phyloP scores from a whole-genome alignment of 2,888 invertebrate genomes.

The Prosopocoilus inquinatus region DNA sequence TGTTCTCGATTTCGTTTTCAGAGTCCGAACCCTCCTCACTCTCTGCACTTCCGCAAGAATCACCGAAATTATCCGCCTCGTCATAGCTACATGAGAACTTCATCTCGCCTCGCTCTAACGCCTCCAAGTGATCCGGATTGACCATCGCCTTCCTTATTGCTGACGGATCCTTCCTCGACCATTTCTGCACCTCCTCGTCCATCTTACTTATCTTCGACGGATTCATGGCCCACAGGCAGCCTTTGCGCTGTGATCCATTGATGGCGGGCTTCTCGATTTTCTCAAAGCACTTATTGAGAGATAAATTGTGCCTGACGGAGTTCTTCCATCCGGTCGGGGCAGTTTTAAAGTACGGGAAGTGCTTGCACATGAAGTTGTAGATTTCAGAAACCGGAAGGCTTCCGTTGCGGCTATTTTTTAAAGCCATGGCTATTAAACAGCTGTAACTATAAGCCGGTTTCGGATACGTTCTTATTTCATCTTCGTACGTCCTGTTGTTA shows the following conservation, averaged over 20 bases:
- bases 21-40: constrained; percentile 65
- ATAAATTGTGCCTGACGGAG: constrained; percentile 95
- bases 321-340: constrained; percentile 99
- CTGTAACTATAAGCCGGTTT: constrained; percentile 98
- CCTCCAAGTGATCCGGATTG: constrained; percentile 83
- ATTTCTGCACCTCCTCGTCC: constrained; percentile 97
- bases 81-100: constrained; percentile 66
- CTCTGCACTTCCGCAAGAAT: constrained; percentile 62
- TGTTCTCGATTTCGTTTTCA: constrained; percentile 45
- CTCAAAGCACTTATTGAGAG: constrained; percentile 96
- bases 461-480: constrained; percentile 69
- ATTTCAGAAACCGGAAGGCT: constrained; percentile 97
- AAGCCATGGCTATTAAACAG: constrained; percentile 95
- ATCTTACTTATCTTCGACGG: constrained; percentile 93
- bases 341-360: constrained; percentile 98
- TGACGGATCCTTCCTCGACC: constrained; percentile 92
- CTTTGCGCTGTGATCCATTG: constrained; percentile 81
- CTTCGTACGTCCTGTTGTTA: constrained; percentile 43
- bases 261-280: constrained; percentile 94
- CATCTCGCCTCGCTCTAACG: constrained; percentile 83
- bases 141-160: constrained; percentile 94
- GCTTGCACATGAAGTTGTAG: constrained; percentile 98
- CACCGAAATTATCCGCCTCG: constrained; percentile 52
- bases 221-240: constrained; percentile 96
- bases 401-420: constrained; percentile 93